Conservation (phyloP, 2,797 vertebrate species). For the Nyctalus aviator region DNA sequence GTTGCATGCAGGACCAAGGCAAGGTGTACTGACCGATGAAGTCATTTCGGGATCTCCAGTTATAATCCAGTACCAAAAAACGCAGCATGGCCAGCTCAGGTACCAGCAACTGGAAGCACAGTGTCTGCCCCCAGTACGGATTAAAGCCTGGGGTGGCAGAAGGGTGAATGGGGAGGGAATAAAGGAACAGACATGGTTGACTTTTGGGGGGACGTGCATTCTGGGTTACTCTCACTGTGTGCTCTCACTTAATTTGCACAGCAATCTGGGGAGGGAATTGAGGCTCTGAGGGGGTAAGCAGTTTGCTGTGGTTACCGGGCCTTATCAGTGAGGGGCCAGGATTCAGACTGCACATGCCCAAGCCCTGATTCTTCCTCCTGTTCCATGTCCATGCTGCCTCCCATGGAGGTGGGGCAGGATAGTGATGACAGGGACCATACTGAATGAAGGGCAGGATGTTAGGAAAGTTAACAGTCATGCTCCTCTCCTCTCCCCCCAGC, state of each 20-base stretch:
- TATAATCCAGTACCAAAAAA: conserved; percentile 94
- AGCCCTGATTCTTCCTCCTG: background rate
- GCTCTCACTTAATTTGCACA: background rate
- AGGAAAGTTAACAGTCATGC: background rate
- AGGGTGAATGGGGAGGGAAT: background rate
- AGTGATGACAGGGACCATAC: background rate
- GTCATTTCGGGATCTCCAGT: conserved; percentile 91
- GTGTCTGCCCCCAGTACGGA: conserved; percentile 93
- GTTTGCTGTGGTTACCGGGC: background rate
- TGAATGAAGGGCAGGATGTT: background rate
- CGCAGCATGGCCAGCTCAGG: conserved; percentile 94
- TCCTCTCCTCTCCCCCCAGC: background rate
- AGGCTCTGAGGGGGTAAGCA: background rate
- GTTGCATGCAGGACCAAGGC: conserved; percentile 91
- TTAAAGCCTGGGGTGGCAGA: conserved; percentile 92
- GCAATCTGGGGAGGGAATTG: background rate
- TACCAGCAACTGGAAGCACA: conserved; percentile 91
- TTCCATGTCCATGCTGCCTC: background rate
- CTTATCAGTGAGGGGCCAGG: background rate
- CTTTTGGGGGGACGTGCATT: background rate
- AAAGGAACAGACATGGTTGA: conserved; percentile 19
- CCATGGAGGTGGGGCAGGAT: too few relatives aligned
- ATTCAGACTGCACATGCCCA: background rate
- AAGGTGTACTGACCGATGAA: conserved; percentile 94
- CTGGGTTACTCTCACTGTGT: background rate